These are phyloP conservation scores for Subacronicta megacephala DNA, from an alignment of 2,888 invertebrate genomes.

Conservation along the genomic window DNA sequence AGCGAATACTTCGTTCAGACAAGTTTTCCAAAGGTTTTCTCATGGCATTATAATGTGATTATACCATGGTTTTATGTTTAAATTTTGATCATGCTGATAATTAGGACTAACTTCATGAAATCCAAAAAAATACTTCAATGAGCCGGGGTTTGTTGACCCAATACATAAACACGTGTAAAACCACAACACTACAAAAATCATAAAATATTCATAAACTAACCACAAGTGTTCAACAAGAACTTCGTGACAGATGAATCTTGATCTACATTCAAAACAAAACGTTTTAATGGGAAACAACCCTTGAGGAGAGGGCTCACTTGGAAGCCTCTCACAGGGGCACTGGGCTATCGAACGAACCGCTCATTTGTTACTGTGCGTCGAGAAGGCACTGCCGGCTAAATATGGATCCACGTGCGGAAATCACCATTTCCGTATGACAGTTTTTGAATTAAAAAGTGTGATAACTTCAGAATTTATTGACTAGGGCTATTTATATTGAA, in stretches of 20 bases:
- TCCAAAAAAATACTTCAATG: neutral
- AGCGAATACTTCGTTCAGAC: neutral
- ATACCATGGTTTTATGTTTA: too few species aligned
- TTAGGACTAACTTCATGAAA: too few species aligned
- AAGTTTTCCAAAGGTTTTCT: neutral
- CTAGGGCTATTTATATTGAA: slow-evolving; percentile 12
- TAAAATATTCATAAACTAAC: slow-evolving; percentile 47
- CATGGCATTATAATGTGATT: too few species aligned
- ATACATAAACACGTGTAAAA: slow-evolving; percentile 45
- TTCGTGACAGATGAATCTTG: slow-evolving; percentile 45
- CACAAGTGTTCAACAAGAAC: slow-evolving; percentile 43
- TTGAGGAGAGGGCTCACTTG: slow-evolving; percentile 72
- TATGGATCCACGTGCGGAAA: slow-evolving; percentile 84
- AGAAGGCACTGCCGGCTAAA: slow-evolving; percentile 71
- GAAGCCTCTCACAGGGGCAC: slow-evolving; percentile 87
- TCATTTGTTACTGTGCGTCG: slow-evolving; percentile 84
- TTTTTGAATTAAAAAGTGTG: slow-evolving; percentile 66
- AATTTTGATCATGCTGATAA: too few species aligned
- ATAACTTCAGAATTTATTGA: slow-evolving; percentile 5
- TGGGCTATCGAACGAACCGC: slow-evolving; percentile 88
- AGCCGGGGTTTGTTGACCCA: slow-evolving; percentile 24
- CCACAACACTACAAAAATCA: slow-evolving; percentile 36
- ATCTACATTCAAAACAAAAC: slow-evolving; percentile 58
- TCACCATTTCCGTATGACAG: slow-evolving; percentile 61
- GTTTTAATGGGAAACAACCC: slow-evolving; percentile 77